Base-by-base conservation (phyloP, 2,797 vertebrate species). In the Gallinago solitaria region DNA sequence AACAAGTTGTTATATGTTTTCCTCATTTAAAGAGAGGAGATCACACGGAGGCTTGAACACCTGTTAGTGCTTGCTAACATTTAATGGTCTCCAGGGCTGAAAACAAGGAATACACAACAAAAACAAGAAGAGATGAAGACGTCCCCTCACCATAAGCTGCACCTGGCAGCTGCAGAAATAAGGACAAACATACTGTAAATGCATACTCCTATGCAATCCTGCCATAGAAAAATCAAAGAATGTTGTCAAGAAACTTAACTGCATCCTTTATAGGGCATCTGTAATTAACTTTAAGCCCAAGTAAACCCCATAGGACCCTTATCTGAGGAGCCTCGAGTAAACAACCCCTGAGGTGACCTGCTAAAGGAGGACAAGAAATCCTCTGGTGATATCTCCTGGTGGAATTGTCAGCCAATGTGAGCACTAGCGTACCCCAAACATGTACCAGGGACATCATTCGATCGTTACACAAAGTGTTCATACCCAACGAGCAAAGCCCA, bases 381-480 rank as follows among this genome's bases (percentile, higher is more conserved):
- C 56, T 33, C n/a, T 33, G 48, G 41, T 23, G 18, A 41, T 41
- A n/a, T 19, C 50, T n/a, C 41, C 50, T 6, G 8, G 33, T 25
- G 50, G 13, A 37, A 27, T 2, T 5, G 0, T 18, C 50, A n/a
- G 33, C 41, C 33, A 33, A 15, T 12, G 16, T 5, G 20, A 16
- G 56, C 12, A 5, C 23, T 5, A 13, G 64, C 14, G 2, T 24
- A 6, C 17, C 28, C 30, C 8, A 3, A 30, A 47, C 16, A 0
- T 1, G 2, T 18, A 19, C 30, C 5, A 8, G 17, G n/a, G 39
- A 17, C 11, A 2, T 11, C 27, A 14, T 6, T 1, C 41, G 0
- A n/a, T 4, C 5, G 2, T 28, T 24, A 23, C 45, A 51, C 63
- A 13, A 14, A 16, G 7, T 2, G 2, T 13, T 37, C 39, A 6